These are phyloP conservation scores for Sympetrum striolatum DNA, from an alignment of 2,888 invertebrate species.

Conservation along the genomic window DNA sequence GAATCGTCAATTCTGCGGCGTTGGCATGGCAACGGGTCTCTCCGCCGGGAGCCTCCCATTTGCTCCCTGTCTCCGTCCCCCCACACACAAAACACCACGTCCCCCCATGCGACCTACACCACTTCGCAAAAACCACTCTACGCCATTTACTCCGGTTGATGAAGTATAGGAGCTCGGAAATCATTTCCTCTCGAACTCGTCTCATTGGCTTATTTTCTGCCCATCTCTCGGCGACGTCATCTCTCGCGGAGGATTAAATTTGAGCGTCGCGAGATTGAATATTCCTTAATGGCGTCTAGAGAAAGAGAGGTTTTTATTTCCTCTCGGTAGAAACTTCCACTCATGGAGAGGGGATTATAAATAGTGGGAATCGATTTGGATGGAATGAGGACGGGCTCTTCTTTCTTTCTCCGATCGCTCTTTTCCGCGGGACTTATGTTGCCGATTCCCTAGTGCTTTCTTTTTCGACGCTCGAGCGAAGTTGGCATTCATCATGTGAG, in stretches of 20 bases:
- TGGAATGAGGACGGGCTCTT: too few species aligned
- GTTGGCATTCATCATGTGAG: too few species aligned
- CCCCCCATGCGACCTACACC: not conserved
- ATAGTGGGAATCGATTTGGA: too few species aligned
- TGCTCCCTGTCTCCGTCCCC: not conserved
- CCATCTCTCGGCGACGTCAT: not conserved
- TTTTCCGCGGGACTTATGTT: too few species aligned
- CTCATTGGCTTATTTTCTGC: not conserved
- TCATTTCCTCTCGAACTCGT: not conserved
- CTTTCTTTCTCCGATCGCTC: too few species aligned
- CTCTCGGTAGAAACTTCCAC: too few species aligned
- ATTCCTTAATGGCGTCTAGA: not conserved
- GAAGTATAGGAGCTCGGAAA: not conserved
- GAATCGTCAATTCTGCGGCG: not conserved
- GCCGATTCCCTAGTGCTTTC: too few species aligned
- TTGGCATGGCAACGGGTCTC: not conserved
- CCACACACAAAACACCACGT: not conserved
- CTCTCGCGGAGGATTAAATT: not conserved
- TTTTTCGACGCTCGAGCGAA: too few species aligned
- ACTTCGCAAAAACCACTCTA: not conserved
- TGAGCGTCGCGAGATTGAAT: not conserved
- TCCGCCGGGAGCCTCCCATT: not conserved
- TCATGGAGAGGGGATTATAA: too few species aligned
- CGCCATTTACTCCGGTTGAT: not conserved
- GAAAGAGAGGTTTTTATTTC: too few species aligned